Evolutionary conservation across 2,113 vertebrate species (phyloP), one percentile per base, ranked within the genome.

Genomic region (Macquaria australasica): DNA sequence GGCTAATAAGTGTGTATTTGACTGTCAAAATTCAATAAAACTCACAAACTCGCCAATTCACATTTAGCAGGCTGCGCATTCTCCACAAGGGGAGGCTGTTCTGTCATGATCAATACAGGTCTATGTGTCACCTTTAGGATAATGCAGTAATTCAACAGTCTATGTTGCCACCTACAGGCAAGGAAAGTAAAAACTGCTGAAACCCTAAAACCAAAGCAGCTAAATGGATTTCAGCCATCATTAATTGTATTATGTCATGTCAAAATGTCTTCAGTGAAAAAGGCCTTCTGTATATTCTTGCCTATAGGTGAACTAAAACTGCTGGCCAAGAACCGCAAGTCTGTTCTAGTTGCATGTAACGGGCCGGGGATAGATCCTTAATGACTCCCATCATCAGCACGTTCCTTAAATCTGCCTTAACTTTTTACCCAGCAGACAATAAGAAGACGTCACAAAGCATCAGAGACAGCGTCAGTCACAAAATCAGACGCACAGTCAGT

Each of bases 401-500:
- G 10, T 6, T 80, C 37, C 41, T 68, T 64, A 45, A 85, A 12
- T 28, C n/a, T 41, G 21, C 37, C 12, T 73, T 48, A 79, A 2
- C 41, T 68, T 28, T 83, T 56, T 78, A 84, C 77, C 87, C 83
- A 67, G 73, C 66, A 84, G 85, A 93, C 77, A 88, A 79, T 23
- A 64, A 66, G 15, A 68, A 58, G 55, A 70, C 71, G 82, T 90
- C 91, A 81, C 69, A 78, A 37, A 78, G 60, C 63, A 88, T 92
- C 83, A 86, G 53, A 51, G 60, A 34, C 20, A 31, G 69, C 1
- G 50, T 76, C 82, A 68, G 64, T 87, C 84, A 75, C 25, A 60
- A 73, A 86, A 20, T 64, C 20, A 41, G 39, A 78, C 25, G 45
- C 34, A 51, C 37, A 58, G 50, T 37, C 2, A 6, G 31, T 81